phyloP scores from a whole-genome alignment of 2,113 vertebrate species.

The Xiphophorus couchianus region DNA sequence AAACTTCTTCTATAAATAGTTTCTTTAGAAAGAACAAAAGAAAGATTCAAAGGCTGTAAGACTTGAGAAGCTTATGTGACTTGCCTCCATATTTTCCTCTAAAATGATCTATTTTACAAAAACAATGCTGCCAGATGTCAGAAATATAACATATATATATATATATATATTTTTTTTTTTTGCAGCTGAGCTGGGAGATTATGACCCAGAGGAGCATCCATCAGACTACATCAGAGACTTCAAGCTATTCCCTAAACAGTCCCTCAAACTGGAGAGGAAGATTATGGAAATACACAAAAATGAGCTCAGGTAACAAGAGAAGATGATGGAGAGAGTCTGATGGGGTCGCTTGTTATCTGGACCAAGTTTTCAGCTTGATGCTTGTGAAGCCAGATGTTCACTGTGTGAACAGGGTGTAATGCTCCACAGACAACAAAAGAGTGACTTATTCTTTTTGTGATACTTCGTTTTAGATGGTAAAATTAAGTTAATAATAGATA shows the following conservation, averaged over 20 bases:
- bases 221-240: conserved; percentile 95
- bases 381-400: conserved; percentile 24
- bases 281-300: conserved; percentile 95
- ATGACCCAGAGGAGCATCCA: conserved; percentile 91
- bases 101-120: not conserved
- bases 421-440: conserved; percentile 9
- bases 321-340: not conserved
- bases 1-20: no score
- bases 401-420: conserved; percentile 14
- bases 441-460: conserved; percentile 11
- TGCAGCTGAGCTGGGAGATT: conserved; percentile 94
- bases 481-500: not conserved
- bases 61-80: not conserved
- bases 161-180: not conserved
- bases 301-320: conserved; percentile 88
- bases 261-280: conserved; percentile 94
- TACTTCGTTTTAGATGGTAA: not conserved
- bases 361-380: conserved; percentile 22
- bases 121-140: not conserved
- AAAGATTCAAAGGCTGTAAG: not conserved
- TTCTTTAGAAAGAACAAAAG: not conserved
- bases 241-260: conserved; percentile 96
- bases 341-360: conserved; percentile 18
- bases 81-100: not conserved
- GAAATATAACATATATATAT: not conserved